Percentiles rank a stretch among this genome's conserved stretches.
Evolutionary conservation across 2,888 invertebrate species (phyloP).

Genomic region (Drosophila ochracea): DNA sequence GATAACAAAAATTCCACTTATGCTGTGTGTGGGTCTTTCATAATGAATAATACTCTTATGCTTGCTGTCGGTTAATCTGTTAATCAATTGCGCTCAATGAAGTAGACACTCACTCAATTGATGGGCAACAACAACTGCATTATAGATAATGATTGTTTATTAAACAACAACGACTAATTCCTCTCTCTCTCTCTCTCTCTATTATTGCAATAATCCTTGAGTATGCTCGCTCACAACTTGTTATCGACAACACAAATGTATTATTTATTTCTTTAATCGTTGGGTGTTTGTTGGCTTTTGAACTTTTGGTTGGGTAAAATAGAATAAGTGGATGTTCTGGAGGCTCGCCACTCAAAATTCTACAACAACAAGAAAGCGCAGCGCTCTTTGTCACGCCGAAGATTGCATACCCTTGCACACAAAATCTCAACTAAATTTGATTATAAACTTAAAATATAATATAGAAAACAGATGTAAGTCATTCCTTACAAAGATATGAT

Average conservation of each 20-base stretch:
- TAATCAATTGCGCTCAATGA: constrained; percentile 72
- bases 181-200: constrained; percentile 38
- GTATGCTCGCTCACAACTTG: constrained; percentile 22
- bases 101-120: constrained; percentile 63
- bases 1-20: constrained; percentile 63
- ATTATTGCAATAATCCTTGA: constrained; percentile 70
- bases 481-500: neutral
- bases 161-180: constrained; percentile 14
- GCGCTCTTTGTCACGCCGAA: neutral
- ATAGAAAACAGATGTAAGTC: neutral
- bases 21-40: constrained; percentile 45
- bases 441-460: neutral
- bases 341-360: constrained; percentile 40
- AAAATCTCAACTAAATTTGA: neutral
- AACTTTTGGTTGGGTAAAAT: constrained; percentile 54
- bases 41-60: constrained; percentile 28
- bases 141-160: constrained; percentile 27
- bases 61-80: constrained; percentile 58
- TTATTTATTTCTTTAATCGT: constrained; percentile 61
- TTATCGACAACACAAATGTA: constrained; percentile 39
- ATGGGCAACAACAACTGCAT: constrained; percentile 29
- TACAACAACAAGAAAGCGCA: neutral
- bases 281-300: constrained; percentile 65
- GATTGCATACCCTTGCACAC: neutral
- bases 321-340: constrained; percentile 8